Evolutionary conservation across 2,888 invertebrate genomes (phyloP).

Genomic region (Drosophila recens): DNA sequence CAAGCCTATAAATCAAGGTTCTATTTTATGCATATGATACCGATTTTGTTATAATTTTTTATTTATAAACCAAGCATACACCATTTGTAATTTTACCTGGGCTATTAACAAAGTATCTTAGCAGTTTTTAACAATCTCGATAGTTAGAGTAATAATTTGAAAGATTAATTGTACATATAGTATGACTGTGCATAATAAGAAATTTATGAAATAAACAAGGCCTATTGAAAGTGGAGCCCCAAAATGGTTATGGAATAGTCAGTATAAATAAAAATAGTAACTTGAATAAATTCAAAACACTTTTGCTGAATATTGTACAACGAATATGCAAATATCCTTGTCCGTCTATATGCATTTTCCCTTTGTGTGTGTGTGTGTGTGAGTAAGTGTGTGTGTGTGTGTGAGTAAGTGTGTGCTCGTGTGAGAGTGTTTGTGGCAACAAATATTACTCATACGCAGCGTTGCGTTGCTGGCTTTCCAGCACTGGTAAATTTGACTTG

Average conservation of each 20-base stretch:
- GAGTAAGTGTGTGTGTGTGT: no score
- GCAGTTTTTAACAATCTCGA: no score
- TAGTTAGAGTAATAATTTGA: no score
- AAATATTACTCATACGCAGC: slow-evolving; percentile 35
- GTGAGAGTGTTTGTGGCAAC: neutral
- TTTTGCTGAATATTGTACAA: neutral
- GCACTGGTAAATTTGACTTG: slow-evolving; percentile 21
- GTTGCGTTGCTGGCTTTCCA: neutral
- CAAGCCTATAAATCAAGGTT: neutral
- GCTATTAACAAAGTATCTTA: no score
- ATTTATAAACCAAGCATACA: no score
- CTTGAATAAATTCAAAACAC: slow-evolving; percentile 9
- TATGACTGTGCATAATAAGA: no score
- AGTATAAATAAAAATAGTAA: neutral
- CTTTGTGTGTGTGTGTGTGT: no score
- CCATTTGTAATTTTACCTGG: no score
- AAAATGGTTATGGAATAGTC: slow-evolving; percentile 8
- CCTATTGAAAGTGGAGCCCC: neutral
- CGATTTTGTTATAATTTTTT: no score
- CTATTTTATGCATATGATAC: no score
- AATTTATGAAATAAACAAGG: neutral
- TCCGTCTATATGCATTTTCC: neutral
- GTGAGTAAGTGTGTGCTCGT: neutral
- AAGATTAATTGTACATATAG: no score
- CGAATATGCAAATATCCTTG: slow-evolving; percentile 3